Conservation (phyloP, 2,797 vertebrate species). For the Xyrichtys novacula region DNA sequence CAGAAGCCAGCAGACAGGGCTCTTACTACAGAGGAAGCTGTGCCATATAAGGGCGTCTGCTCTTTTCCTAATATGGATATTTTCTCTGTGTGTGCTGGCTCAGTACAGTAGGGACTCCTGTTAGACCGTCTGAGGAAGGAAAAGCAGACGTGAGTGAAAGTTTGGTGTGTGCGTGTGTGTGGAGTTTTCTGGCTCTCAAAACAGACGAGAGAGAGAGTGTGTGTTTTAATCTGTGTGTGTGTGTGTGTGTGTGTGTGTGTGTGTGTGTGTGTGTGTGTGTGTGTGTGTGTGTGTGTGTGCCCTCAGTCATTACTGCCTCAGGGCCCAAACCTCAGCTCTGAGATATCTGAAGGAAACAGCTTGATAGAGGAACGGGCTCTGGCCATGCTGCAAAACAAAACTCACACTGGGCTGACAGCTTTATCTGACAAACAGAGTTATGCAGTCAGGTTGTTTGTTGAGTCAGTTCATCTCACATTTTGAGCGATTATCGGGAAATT, state of each 20-base stretch:
- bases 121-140: constrained; percentile 48
- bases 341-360: constrained; percentile 77
- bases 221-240: too few relatives aligned
- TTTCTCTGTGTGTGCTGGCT: constrained; percentile 74
- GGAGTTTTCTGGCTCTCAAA: constrained; percentile 69
- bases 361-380: constrained; percentile 56
- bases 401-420: constrained; percentile 27
- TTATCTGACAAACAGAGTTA: constrained; percentile 31
- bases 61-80: constrained; percentile 82
- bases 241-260: constrained; percentile 6
- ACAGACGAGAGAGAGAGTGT: constrained; percentile 24
- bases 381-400: constrained; percentile 57
- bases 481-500: constrained; percentile 4
- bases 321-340: constrained; percentile 42
- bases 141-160: constrained; percentile 55
- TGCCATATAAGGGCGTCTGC: constrained; percentile 91
- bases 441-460: constrained; percentile 38
- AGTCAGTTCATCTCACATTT: constrained; percentile 30
- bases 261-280: constrained; percentile 31
- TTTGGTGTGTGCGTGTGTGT: constrained; percentile 32
- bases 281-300: constrained; percentile 20
- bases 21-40: constrained; percentile 93
- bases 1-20: constrained; percentile 91
- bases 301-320: constrained; percentile 60
- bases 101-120: constrained; percentile 78